A percentile compares a stretch with the other conserved stretches of the same genome.
Conservation (phyloP, 2,797 vertebrate species). For the Argya squamiceps region DNA sequence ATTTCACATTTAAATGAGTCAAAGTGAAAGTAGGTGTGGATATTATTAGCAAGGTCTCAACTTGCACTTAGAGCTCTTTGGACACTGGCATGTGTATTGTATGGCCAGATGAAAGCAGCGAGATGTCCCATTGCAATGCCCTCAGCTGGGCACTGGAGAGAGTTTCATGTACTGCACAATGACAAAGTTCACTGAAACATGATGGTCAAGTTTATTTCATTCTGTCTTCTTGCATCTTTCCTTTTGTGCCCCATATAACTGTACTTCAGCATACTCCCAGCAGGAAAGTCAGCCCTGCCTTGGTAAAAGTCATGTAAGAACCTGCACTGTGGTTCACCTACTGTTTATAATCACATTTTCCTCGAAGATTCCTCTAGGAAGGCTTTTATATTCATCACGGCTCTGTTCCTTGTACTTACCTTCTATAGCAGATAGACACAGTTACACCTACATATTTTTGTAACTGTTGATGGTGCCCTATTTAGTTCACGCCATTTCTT, state of each 20-base stretch:
- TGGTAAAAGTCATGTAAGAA: not conserved
- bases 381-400: not conserved
- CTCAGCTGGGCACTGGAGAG: not conserved
- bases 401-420: not conserved
- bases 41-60: rapidly evolving
- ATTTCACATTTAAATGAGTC: not conserved
- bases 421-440: not conserved
- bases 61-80: not conserved
- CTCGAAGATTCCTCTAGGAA: not conserved
- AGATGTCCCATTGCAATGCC: not conserved
- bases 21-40: not conserved
- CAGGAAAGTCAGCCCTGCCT: not conserved
- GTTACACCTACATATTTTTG: not conserved
- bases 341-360: not conserved
- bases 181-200: not conserved
- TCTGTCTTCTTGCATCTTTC: not conserved
- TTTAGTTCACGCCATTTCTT: conserved; percentile 15
- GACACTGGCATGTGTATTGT: not conserved
- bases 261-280: not conserved
- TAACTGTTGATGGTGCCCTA: conserved; percentile 22
- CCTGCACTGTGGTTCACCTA: not conserved
- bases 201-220: not conserved
- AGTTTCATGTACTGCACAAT: not conserved
- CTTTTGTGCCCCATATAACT: not conserved
- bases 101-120: not conserved